Conservation (phyloP, 2,113 vertebrate genomes). For the Sinocyclocheilus rhinocerous region DNA sequence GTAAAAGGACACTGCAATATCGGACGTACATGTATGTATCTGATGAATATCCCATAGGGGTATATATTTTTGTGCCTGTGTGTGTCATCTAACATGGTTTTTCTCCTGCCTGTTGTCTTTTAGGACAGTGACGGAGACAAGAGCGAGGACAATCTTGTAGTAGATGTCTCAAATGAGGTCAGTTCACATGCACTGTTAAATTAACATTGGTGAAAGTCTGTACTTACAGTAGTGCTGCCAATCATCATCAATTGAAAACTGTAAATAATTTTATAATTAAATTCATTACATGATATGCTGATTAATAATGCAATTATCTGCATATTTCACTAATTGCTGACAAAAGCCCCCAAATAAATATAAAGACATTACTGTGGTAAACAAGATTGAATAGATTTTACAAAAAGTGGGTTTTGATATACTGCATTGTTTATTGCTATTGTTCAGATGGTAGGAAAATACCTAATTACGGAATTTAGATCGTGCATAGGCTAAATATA, state of each 20-base stretch:
- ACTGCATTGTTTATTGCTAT: too few relatives aligned
- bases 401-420: too few relatives aligned
- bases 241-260: not conserved
- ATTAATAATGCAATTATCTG: not conserved
- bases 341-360: not conserved
- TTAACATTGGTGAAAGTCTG: not conserved
- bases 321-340: not conserved
- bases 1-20: not conserved
- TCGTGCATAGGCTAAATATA: too few relatives aligned
- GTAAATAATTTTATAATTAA: not conserved
- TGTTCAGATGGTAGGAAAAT: too few relatives aligned
- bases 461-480: too few relatives aligned
- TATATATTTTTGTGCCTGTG: slow-evolving; percentile 16
- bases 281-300: not conserved
- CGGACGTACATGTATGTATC: not conserved
- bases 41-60: not conserved
- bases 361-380: not conserved
- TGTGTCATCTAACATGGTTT: not conserved
- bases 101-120: slow-evolving; percentile 47
- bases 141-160: slow-evolving; percentile 92
- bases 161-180: slow-evolving; percentile 79
- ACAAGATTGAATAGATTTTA: not conserved
- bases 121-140: slow-evolving; percentile 92
- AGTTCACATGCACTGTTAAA: slow-evolving; percentile 44
- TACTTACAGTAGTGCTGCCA: not conserved